Conservation (phyloP, 2,113 vertebrate species). For the Callorhinus ursinus region DNA sequence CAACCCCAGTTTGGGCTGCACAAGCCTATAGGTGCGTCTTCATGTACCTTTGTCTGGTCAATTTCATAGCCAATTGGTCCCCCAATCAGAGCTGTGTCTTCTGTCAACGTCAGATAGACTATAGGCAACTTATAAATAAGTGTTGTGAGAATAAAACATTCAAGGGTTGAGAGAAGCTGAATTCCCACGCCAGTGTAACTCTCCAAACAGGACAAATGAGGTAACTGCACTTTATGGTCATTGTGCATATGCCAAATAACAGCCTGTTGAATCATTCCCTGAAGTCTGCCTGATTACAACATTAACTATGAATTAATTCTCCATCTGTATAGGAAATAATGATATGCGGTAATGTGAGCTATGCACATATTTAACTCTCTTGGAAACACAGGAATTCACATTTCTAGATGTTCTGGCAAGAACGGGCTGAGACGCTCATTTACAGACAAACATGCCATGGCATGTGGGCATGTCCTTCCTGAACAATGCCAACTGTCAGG, state of each 20-base stretch:
- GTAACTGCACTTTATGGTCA: background rate
- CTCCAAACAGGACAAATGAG: constrained; percentile 13
- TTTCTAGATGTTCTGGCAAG: background rate
- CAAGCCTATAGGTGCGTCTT: background rate
- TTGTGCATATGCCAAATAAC: constrained; percentile 10
- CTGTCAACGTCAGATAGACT: background rate
- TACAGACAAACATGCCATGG: background rate
- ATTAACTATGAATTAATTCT: constrained; percentile 13
- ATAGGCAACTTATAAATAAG: background rate
- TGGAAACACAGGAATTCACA: background rate
- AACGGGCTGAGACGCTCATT: background rate
- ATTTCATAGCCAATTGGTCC: background rate
- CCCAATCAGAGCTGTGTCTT: background rate
- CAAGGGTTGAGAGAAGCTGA: background rate
- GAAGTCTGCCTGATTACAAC: background rate
- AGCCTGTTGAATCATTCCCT: constrained; percentile 22
- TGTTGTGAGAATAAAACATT: background rate
- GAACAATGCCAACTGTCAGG: background rate
- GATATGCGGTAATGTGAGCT: background rate
- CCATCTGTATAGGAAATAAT: background rate
- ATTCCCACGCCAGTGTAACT: background rate
- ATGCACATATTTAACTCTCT: background rate
- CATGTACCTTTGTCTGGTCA: background rate
- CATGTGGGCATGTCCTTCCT: background rate
- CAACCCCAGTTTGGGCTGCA: background rate